Evolutionary conservation across 2,797 vertebrate species (phyloP), one percentile per base, ranked within the genome.

Genomic region (Falco naumanni): DNA sequence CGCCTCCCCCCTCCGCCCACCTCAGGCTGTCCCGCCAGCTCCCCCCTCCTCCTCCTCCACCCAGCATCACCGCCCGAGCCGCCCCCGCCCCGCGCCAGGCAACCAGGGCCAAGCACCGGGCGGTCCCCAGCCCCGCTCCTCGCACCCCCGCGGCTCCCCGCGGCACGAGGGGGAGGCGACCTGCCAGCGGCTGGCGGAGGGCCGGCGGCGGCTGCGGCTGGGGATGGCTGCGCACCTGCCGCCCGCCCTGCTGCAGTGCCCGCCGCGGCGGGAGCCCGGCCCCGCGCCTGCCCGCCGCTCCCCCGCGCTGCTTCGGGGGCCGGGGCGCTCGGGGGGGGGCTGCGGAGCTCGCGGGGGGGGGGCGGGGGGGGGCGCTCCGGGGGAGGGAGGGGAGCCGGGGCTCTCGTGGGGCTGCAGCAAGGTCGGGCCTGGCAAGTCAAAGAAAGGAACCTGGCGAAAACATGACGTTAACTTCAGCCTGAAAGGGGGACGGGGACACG

Each of bases 1-100:
- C 98, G 97, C 98, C 95, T 88, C 88, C 89, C 89, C 90, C 95
- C 85, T 90, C 93, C 95, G 84, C 94, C 95, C 95, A 86, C 87
- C 91, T 78, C 94, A 82, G 91, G 60, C 98, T 98, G 97, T 83
- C 95, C 96, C 96, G 89, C 98, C 98, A 97, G 98, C 98, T 68
- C 84, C 86, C 83, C 53, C 75, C n/a, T 48, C 64, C 54, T 48
- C 80, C 76, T 48, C 79, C 33, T 51, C 86, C 41, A 13, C 53
- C 45, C 84, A 45, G 77, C 77, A 59, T 54, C 84, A 12, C 53
- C 51, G 25, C 45, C 53, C 76, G 34, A 78, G 79, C 91, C 37
- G 37, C n/a, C 53, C 54, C 74, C 65, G 22, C 82, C 69, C 64
- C 19, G 19, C 54, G 47, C 41, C 21, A 41, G 47, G 56, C 86